Percentiles rank a stretch among this genome's conserved stretches.
Conservation (phyloP, 2,113 vertebrate species). For the Macheiramphus alcinus region DNA sequence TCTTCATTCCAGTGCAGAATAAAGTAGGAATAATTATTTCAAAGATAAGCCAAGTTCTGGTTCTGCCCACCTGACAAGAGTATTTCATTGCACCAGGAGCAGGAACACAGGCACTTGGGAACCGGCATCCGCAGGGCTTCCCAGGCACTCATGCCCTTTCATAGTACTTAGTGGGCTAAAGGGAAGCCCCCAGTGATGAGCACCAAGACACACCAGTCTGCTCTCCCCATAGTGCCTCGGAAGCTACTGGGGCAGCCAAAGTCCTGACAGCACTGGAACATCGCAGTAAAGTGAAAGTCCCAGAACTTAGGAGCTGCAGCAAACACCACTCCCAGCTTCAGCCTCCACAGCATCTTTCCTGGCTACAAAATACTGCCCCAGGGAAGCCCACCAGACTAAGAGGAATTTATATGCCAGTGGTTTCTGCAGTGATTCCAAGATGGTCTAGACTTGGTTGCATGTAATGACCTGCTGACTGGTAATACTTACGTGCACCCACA, state of each 20-base stretch:
- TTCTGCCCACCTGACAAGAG: not conserved
- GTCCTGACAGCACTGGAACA: not conserved
- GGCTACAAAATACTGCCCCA: not conserved
- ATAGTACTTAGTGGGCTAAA: not conserved
- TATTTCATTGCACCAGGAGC: not conserved
- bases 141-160: accelerated
- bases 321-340: not conserved
- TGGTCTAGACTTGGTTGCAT: not conserved
- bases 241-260: not conserved
- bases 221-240: not conserved
- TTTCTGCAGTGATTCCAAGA: not conserved
- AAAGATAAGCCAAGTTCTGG: not conserved
- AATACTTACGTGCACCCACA: not conserved
- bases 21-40: not conserved
- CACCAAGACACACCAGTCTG: not conserved
- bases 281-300: not conserved
- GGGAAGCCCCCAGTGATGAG: not conserved
- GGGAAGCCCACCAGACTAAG: not conserved
- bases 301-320: not conserved
- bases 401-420: not conserved
- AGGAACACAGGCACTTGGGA: not conserved
- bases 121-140: not conserved
- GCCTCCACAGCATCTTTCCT: not conserved
- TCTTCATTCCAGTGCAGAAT: not conserved
- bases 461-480: not conserved